A percentile compares a stretch with the other conserved stretches of the same genome.
Evolutionary conservation across 2,113 vertebrate species (phyloP).

Genomic region (Donacobius atricapilla): DNA sequence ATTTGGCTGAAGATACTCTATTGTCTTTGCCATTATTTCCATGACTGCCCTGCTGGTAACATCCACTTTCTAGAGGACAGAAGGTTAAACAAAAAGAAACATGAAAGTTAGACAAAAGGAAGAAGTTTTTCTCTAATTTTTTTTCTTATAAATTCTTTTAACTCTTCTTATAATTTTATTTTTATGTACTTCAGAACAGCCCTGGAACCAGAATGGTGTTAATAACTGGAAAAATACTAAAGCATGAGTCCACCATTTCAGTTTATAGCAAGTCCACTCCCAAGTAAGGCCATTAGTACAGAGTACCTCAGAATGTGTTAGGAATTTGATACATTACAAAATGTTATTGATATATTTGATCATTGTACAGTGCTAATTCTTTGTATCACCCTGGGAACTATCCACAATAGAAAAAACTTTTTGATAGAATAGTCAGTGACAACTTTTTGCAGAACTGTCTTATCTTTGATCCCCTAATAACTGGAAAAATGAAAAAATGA

Average conservation of each 20-base stretch:
- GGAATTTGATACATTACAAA: background rate
- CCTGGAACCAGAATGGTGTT: background rate
- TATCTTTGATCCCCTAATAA: background rate
- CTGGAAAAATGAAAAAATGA: background rate
- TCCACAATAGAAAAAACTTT: background rate
- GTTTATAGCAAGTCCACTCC: background rate
- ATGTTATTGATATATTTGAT: background rate
- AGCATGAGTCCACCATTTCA: background rate
- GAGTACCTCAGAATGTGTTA: background rate
- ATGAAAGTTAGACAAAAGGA: background rate
- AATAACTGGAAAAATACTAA: background rate
- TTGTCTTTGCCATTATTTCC: constrained; percentile 97
- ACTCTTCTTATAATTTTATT: background rate
- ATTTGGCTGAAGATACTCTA: constrained; percentile 97
- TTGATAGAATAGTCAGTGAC: background rate
- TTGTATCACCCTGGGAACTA: background rate
- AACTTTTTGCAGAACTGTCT: background rate
- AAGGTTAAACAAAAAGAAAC: background rate
- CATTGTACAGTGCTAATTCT: background rate
- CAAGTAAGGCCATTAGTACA: background rate
- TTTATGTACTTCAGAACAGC: background rate
- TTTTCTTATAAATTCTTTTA: background rate
- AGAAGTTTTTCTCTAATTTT: background rate
- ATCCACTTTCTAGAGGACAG: constrained; percentile 85
- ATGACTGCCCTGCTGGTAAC: constrained; percentile 90